A percentile compares a stretch with the other conserved stretches of the same genome.
These are phyloP conservation scores for Parazoanthus darwini DNA, from an alignment of 92 coral and sea anemone genomes.

Conservation along the genomic window DNA sequence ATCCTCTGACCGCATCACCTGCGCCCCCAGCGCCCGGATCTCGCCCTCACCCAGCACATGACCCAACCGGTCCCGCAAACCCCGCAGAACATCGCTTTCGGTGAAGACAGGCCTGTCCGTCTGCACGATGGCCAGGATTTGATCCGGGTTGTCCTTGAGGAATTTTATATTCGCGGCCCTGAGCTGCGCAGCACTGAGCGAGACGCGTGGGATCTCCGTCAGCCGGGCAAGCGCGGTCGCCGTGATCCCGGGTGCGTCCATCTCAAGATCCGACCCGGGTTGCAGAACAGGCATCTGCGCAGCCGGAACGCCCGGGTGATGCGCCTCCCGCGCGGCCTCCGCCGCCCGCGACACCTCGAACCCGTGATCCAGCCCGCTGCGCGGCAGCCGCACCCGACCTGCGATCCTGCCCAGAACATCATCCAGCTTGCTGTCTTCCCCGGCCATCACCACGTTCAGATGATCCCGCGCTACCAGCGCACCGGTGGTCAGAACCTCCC, in stretches of 20 bases:
- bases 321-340: not conserved
- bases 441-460: not conserved
- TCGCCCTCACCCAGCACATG: not conserved
- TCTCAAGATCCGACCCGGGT: not conserved
- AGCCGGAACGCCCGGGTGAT: not conserved
- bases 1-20: constrained; percentile 6
- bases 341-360: constrained; percentile 3
- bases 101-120: constrained; percentile 6
- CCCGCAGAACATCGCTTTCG: constrained; percentile 4
- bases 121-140: not conserved
- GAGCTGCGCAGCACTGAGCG: constrained; percentile 1
- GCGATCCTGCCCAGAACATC: constrained; percentile 2
- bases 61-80: not conserved
- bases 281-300: not conserved
- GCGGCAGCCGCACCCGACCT: not conserved
- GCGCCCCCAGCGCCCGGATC: constrained; percentile 10
- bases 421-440: constrained; percentile 4
- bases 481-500: constrained; percentile 11
- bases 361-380: not conserved
- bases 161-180: not conserved
- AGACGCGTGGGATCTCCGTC: constrained; percentile 1
- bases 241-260: constrained; percentile 1
- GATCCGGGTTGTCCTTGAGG: not conserved
- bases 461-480: constrained; percentile 12
- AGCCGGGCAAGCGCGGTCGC: not conserved